Conservation (phyloP, 2,888 invertebrate species). For the Siphlonurus alternatus region DNA sequence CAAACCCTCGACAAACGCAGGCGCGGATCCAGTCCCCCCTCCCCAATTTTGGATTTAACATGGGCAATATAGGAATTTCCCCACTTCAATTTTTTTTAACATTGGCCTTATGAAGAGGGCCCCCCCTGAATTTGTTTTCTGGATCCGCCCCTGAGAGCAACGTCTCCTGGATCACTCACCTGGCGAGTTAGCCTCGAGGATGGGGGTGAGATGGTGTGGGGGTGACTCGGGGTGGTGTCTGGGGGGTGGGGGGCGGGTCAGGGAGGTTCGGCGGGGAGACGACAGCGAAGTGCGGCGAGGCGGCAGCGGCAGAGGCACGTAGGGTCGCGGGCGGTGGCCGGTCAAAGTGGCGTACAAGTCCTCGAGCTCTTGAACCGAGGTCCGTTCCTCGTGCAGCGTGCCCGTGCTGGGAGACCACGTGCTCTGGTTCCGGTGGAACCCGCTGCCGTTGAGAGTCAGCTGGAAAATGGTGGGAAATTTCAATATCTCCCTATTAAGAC, state of each 20-base stretch:
- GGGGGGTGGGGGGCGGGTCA: not conserved
- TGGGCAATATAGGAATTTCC: too few relatives aligned
- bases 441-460: not conserved
- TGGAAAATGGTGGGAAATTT: not conserved
- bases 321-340: not conserved
- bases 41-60: too few relatives aligned
- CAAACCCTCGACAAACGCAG: too few relatives aligned
- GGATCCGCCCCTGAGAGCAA: too few relatives aligned
- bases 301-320: not conserved
- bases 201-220: not conserved
- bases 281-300: not conserved
- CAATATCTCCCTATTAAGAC: not conserved
- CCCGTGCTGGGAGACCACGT: slow-evolving; percentile 6
- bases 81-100: too few relatives aligned
- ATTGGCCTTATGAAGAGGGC: too few relatives aligned
- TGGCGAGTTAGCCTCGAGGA: not conserved
- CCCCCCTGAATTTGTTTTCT: too few relatives aligned
- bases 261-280: not conserved
- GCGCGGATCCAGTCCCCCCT: too few relatives aligned
- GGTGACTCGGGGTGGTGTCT: not conserved
- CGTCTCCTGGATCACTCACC: too few relatives aligned
- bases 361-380: not conserved
- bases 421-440: slow-evolving; percentile 5
- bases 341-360: not conserved
- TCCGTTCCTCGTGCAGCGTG: not conserved